Percentiles rank a stretch among this genome's conserved stretches.
phyloP scores from a whole-genome alignment of 2,113 vertebrate genomes.

The Eolophus roseicapilla region DNA sequence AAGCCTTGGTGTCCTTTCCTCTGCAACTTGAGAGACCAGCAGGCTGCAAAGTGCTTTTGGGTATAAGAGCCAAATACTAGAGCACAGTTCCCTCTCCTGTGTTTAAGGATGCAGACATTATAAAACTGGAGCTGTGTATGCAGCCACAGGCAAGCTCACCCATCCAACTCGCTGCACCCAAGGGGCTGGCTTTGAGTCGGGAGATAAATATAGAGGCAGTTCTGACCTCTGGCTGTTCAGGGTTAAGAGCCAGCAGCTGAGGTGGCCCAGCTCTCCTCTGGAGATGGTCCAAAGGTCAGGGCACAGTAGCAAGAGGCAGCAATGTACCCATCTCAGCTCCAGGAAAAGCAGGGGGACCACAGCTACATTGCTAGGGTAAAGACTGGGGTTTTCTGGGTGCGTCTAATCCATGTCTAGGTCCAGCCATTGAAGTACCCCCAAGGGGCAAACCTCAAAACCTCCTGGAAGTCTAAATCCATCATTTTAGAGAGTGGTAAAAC shows the following conservation, averaged over 20 bases:
- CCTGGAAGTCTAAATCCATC: not conserved
- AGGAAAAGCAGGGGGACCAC: not conserved
- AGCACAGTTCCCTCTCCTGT: not conserved
- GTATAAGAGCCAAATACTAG: not conserved
- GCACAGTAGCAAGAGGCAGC: not conserved
- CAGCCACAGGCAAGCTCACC: not conserved
- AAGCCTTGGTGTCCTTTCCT: not conserved
- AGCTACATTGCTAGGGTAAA: not conserved
- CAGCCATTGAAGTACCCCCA: not conserved
- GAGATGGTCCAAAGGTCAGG: not conserved
- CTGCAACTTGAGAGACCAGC: not conserved
- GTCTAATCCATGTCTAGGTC: not conserved
- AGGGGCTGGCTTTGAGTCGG: not conserved
- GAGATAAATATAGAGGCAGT: not conserved
- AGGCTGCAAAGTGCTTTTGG: not conserved
- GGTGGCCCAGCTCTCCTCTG: not conserved
- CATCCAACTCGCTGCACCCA: accelerated
- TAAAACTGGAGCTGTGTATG: not conserved
- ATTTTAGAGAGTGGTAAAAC: not conserved
- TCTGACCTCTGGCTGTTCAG: not conserved
- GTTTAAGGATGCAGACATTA: not conserved
- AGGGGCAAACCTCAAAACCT: not conserved
- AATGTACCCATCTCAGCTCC: not conserved
- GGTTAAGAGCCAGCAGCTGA: not conserved
- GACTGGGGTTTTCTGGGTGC: accelerated